phyloP scores from a whole-genome alignment of 2,888 invertebrate genomes.

The Loripinus fragilis region DNA sequence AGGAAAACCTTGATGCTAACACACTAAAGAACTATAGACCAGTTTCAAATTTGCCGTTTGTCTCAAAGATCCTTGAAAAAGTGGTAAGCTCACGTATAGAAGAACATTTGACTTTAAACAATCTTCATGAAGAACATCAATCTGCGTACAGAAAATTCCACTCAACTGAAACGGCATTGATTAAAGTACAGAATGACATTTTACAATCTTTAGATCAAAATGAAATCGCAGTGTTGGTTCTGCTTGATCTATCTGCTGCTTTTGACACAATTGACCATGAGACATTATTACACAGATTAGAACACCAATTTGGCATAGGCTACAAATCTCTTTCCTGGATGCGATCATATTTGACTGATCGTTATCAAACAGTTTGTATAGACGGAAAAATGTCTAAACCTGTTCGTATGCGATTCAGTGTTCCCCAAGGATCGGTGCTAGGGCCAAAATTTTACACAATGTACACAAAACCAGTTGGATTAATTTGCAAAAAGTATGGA shows the following conservation, averaged over 20 bases:
- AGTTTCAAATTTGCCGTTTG: conserved; percentile 19
- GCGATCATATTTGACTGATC: too few species aligned
- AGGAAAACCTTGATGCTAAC: conserved; percentile 25
- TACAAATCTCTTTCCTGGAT: too few species aligned
- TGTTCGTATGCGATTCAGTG: too few species aligned
- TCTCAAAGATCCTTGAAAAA: conserved; percentile 26
- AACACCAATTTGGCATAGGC: too few species aligned
- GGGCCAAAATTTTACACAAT: too few species aligned
- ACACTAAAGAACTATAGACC: conserved; percentile 21
- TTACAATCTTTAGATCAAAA: conserved; percentile 30
- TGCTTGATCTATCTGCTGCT: conserved; percentile 36
- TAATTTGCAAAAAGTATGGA: too few species aligned
- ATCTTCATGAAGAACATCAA: conserved; percentile 24
- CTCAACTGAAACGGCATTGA: conserved; percentile 38
- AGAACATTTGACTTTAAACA: conserved; percentile 18
- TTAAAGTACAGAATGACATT: conserved; percentile 36
- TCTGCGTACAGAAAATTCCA: conserved; percentile 33
- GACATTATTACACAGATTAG: too few species aligned
- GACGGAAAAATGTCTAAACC: too few species aligned
- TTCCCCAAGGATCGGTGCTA: too few species aligned
- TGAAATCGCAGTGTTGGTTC: conserved; percentile 25
- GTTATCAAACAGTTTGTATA: too few species aligned
- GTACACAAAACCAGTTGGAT: too few species aligned
- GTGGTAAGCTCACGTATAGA: conserved; percentile 15
- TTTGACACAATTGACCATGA: too few species aligned